Base-by-base conservation (phyloP, 2,888 invertebrate genomes). In the Ormia ochracea region DNA sequence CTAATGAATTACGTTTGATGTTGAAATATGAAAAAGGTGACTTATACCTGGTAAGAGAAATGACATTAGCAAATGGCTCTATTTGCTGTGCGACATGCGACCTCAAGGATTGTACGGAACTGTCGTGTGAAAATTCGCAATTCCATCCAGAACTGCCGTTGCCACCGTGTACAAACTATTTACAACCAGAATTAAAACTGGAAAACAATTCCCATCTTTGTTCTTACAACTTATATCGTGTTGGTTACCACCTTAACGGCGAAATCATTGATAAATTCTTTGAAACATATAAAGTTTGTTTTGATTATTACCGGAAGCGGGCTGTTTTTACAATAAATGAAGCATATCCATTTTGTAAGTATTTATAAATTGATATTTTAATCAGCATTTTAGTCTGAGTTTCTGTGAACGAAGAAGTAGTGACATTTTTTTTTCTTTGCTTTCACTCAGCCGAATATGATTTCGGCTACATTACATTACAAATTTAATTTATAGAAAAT, bases 291-390 rank as follows among this genome's bases (percentile, higher is more conserved):
- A 65, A 50, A 31, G 69, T 66, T 0, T 82, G 82, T 52, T 82
- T 75, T 28, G 77, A 82, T 68, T 41, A 19, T 26, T 33, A 52
- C 1, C 31, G 23, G 1, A 74, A 74, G 38, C 23, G 73, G 4
- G 36, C 79, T 0, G 33, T 70, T 7, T 81, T 79, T 31, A 76
- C 78, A 2, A 68, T 76, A 28, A 78, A 69, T 19, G 68, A 73
- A 7, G 81, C 81, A 0, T 65, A 79, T 73, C 78, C 75, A 26
- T 76, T 65, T 45, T 61, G 78, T 81, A 59, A 31, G 36, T 59
- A 31, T 36, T 17, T n/a, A 12, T 50, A 6, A 5, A 26, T 26
- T 3, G 9, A 31, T 38, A 9, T n/a, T n/a, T n/a, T n/a, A n/a
- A n/a, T n/a, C n/a, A n/a, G n/a, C n/a, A n/a, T n/a, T n/a, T n/a